phyloP scores from a whole-genome alignment of 2,113 vertebrate genomes.

The Edolisoma coerulescens region DNA sequence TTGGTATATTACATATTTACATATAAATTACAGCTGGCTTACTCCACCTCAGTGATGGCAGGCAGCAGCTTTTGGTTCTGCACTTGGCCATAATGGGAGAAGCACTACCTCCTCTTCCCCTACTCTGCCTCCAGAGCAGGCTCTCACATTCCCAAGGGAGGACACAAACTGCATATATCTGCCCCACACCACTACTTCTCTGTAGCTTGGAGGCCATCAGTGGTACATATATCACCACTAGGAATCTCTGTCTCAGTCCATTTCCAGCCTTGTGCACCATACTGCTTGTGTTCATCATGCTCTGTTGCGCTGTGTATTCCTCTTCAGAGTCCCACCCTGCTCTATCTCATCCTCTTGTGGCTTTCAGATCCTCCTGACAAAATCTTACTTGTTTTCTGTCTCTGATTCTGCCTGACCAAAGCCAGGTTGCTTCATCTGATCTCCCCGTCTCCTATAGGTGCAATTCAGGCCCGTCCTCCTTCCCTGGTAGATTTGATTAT shows the following conservation, averaged over 20 bases:
- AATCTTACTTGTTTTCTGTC: neutral
- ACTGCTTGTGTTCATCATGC: accelerated
- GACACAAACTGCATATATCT: neutral
- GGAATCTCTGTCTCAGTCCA: neutral
- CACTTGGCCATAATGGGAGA: neutral
- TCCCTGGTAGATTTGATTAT: neutral
- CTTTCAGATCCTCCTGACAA: neutral
- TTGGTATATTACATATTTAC: neutral
- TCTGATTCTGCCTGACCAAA: neutral
- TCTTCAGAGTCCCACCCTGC: neutral
- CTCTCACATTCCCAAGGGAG: neutral
- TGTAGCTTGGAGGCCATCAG: neutral
- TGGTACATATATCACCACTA: accelerated
- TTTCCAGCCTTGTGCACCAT: neutral
- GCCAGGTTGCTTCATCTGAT: neutral
- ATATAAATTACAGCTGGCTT: neutral
- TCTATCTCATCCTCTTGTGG: accelerated
- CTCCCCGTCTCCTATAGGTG: neutral
- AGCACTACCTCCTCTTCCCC: neutral
- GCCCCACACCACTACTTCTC: neutral
- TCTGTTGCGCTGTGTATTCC: accelerated
- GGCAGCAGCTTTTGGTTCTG: neutral
- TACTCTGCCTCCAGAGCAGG: neutral
- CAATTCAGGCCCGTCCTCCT: neutral
- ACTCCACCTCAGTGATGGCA: neutral